Evolutionary conservation across 2,113 vertebrate genomes (phyloP).

Genomic region (Grus americana): DNA sequence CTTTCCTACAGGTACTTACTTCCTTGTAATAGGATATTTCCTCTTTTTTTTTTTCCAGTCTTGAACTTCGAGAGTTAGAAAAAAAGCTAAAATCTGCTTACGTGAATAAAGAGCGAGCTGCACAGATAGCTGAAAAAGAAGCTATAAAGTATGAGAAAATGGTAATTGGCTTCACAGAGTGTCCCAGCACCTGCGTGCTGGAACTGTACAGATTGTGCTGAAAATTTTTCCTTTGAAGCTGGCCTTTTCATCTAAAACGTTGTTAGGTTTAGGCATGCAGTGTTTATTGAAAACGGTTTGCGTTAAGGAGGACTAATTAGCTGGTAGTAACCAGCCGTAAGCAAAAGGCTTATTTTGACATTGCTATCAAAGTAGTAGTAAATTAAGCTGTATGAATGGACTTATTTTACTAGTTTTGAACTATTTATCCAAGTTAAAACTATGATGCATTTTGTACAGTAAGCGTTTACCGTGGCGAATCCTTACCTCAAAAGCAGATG

Average conservation of each 20-base stretch:
- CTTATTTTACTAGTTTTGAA: background rate
- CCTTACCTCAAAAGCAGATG: background rate
- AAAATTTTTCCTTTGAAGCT: background rate
- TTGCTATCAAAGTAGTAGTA: background rate
- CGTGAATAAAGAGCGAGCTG: slow-evolving; percentile 87
- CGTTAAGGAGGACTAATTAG: background rate
- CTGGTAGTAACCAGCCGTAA: background rate
- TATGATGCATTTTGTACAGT: accelerated
- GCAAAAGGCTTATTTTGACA: background rate
- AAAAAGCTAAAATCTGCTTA: slow-evolving; percentile 87
- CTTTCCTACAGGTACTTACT: background rate
- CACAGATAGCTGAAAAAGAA: slow-evolving; percentile 90
- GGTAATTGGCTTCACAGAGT: slow-evolving; percentile 69
- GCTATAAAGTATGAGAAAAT: slow-evolving; percentile 78
- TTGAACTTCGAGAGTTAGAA: slow-evolving; percentile 90
- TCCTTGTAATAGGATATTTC: background rate
- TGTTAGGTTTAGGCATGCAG: background rate
- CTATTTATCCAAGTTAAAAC: background rate
- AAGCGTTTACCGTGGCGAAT: background rate
- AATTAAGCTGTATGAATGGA: background rate
- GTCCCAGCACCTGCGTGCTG: background rate
- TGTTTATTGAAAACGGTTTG: background rate
- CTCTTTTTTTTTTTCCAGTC: slow-evolving; percentile 56
- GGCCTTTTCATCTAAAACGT: background rate
- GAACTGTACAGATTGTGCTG: background rate